These are phyloP conservation scores for Pleuronectes platessa DNA, from an alignment of 2,113 vertebrate genomes.

Conservation along the genomic window DNA sequence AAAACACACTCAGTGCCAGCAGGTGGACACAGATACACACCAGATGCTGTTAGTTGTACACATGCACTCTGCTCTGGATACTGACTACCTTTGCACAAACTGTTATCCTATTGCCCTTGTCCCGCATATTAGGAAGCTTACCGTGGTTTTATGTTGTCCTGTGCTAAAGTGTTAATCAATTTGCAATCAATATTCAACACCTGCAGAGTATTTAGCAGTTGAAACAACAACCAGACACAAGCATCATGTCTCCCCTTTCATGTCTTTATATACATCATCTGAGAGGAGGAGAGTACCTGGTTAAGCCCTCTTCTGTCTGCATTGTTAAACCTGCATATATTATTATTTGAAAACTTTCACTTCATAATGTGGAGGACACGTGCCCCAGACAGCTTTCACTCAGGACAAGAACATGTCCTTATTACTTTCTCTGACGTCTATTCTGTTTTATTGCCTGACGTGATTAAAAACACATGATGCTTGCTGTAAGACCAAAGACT, in stretches of 20 bases:
- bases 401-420: background rate
- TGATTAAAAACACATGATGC: conserved; percentile 17
- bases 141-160: conserved; percentile 40
- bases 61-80: background rate
- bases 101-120: background rate
- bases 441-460: conserved; percentile 23
- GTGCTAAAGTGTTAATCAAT: conserved; percentile 65
- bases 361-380: conserved; percentile 6
- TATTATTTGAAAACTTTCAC: conserved; percentile 49
- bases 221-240: conserved; percentile 18
- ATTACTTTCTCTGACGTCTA: background rate
- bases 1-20: too few relatives aligned
- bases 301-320: conserved; percentile 4
- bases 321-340: conserved; percentile 9
- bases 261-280: conserved; percentile 33
- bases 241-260: conserved; percentile 29
- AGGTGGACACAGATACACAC: background rate
- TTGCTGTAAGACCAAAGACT: background rate
- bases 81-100: background rate
- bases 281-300: conserved; percentile 25
- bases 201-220: conserved; percentile 36
- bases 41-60: background rate
- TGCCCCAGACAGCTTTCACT: background rate
- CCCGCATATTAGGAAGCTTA: conserved; percentile 24
- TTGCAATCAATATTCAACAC: conserved; percentile 62